Evolutionary conservation across 2,888 invertebrate genomes (phyloP).

Genomic region (Ischnus inquisitorius): DNA sequence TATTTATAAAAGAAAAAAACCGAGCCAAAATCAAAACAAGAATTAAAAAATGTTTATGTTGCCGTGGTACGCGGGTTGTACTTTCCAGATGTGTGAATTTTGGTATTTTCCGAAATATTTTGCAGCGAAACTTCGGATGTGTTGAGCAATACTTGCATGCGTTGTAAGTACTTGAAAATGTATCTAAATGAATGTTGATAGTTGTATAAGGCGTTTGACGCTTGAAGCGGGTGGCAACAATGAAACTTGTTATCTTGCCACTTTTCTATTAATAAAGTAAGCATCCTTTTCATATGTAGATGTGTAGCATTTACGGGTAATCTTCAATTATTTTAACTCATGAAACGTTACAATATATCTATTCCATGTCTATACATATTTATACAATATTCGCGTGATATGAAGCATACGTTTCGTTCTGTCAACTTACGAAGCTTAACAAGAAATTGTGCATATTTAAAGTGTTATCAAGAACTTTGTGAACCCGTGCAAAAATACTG

Average conservation of each 20-base stretch:
- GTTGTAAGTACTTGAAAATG: no score
- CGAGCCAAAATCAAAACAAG: no score
- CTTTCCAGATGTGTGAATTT: no score
- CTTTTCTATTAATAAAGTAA: neutral
- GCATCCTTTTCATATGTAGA: neutral
- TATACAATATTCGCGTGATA: constrained; percentile 28
- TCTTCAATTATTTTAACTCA: neutral
- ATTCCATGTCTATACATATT: constrained; percentile 26
- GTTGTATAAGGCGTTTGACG: no score
- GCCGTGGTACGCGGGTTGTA: no score
- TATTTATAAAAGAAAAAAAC: no score
- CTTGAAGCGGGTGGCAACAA: no score
- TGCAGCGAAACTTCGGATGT: no score
- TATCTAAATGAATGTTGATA: no score
- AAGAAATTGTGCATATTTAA: constrained; percentile 6
- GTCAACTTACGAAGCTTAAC: constrained; percentile 12
- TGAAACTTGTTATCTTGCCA: neutral
- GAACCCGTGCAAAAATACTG: constrained; percentile 45
- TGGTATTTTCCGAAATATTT: no score
- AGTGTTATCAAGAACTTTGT: neutral
- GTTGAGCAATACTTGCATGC: no score
- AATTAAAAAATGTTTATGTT: no score
- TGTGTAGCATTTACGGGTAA: neutral
- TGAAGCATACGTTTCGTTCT: constrained; percentile 31
- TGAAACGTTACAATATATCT: neutral